Evolutionary conservation across 2,797 vertebrate genomes (phyloP), one percentile per base, ranked within the genome.

Genomic region (Discoglossus pictus): DNA sequence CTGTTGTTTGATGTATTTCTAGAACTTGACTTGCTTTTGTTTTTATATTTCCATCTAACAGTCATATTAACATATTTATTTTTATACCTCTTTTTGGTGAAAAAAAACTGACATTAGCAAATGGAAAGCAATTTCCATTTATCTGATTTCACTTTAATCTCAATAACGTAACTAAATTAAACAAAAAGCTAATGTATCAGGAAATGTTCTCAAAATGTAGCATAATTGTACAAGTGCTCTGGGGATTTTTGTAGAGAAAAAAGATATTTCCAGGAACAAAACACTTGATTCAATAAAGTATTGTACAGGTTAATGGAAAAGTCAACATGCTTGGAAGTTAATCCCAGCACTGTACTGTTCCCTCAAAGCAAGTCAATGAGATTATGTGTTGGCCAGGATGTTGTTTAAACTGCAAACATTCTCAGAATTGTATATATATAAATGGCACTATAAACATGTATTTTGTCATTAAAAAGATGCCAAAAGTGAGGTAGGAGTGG

Each of bases 71-170:
- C 52, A 54, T 54, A 54, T 54, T 54, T 20, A 8, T 38, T 54
- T 24, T 21, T 38, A 4, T 31, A 8, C 4, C 27, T 31, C 4
- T 8, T 31, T 31, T 31, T 4, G 4, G 8, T 31, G 27, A 31
- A 31, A 31, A 31, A 31, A 31, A 31, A 31, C 8, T 31, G 18
- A 7, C 35, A 15, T 54, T 13, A 8, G 8, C 21, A 38, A 54
- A 38, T 38, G 34, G 27, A 54, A 54, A 54, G 52, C 38, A 54
- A 54, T 54, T 54, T 54, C 52, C 17, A 36, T 54, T 54, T 34
- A 54, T 54, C 52, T 54, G 16, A 54, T 35, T 54, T 38, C 34
- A 35, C 17, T 38, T 54, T 54, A 35, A 54, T 54, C 52, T 54
- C 34, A 54, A 38, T 54, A 35, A 35, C 27, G 15, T 31, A 53